Percentiles rank a stretch among this genome's conserved stretches.
Conservation (phyloP, 1,140 invertebrate species). For the Drosophila melanogaster region Release_6_plus_ISO1_MT NT_033779.5:10663001-10663500, state of each 20-base stretch:
- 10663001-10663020: constrained; percentile 5
- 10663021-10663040: constrained; percentile 11
- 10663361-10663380: not conserved
- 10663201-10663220: constrained; percentile 66
- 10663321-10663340: constrained; percentile 37
- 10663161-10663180: constrained; percentile 78
- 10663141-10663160: constrained; percentile 50
- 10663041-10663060: constrained; percentile 55
- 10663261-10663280: not conserved
- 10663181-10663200: constrained; percentile 40
- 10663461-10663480: constrained; percentile 21
- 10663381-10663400: constrained; percentile 22
- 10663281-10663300: constrained; percentile 25
- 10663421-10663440: constrained; percentile 57
- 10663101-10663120: constrained; percentile 2
- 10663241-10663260: constrained; percentile 37
- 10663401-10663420: constrained; percentile 46
- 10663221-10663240: constrained; percentile 63
- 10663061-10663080: constrained; percentile 21
- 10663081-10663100: constrained; percentile 6
- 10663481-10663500: constrained; percentile 42
- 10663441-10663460: constrained; percentile 39
- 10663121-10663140: constrained; percentile 16
- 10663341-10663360: constrained; percentile 23
- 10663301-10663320: constrained; percentile 42